Conservation (phyloP, 1,140 invertebrate species). For the Danaus plexippus region DNA sequence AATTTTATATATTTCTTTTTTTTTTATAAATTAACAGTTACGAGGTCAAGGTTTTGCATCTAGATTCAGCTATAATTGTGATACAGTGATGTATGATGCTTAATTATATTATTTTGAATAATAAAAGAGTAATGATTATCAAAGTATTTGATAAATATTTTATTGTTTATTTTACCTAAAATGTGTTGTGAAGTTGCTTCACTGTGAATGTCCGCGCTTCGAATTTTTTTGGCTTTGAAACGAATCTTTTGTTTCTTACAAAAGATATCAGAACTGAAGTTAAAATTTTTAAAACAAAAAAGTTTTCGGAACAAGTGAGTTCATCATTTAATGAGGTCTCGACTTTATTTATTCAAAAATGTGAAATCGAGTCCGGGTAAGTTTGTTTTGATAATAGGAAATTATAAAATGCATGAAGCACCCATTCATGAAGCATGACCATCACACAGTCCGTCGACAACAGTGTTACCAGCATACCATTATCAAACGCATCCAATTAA, state of each 20-base stretch:
- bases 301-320: too few species aligned
- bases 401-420: too few species aligned
- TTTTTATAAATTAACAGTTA: conserved; percentile 7
- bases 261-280: too few species aligned
- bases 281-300: too few species aligned
- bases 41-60: conserved; percentile 15
- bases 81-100: conserved; percentile 63
- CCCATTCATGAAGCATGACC: not conserved
- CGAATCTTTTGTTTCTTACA: too few species aligned
- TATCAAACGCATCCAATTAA: not conserved
- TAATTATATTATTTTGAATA: conserved; percentile 60
- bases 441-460: too few species aligned
- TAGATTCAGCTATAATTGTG: conserved; percentile 52
- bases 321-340: too few species aligned
- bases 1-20: conserved; percentile 14
- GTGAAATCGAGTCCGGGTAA: not conserved
- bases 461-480: too few species aligned
- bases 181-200: conserved; percentile 31
- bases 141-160: conserved; percentile 52
- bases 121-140: conserved; percentile 63
- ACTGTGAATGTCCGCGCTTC: conserved; percentile 15
- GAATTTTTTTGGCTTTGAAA: conserved; percentile 2
- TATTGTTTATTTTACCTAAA: conserved; percentile 49
- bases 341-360: too few species aligned
- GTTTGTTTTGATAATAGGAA: not conserved